Evolutionary conservation across 2,113 vertebrate genomes (phyloP).

Genomic region (Clinocottus analis): DNA sequence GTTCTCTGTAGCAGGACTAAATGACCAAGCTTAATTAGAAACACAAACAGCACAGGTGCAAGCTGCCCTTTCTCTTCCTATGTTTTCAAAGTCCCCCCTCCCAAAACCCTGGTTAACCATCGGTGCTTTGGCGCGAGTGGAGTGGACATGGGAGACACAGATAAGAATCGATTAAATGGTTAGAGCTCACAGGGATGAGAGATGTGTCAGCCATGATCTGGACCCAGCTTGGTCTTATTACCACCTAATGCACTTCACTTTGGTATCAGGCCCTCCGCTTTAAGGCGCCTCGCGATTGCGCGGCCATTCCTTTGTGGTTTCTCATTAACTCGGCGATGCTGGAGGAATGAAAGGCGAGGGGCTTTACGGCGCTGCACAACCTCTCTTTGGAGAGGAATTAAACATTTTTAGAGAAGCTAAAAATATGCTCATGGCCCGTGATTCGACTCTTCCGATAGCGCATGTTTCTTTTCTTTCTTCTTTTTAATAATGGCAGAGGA

Average conservation of each 20-base stretch:
- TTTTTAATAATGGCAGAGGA: slow-evolving; percentile 18
- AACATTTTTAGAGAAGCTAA: slow-evolving; percentile 22
- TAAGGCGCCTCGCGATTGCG: slow-evolving; percentile 46
- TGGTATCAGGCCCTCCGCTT: slow-evolving; percentile 21
- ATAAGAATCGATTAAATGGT: slow-evolving; percentile 75
- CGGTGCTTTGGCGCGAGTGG: slow-evolving; percentile 13
- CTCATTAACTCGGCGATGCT: slow-evolving; percentile 42
- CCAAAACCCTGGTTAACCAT: slow-evolving; percentile 9
- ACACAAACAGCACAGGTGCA: not conserved
- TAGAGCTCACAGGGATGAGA: slow-evolving; percentile 59
- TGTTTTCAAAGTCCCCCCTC: slow-evolving; percentile 5
- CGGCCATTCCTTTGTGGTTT: slow-evolving; percentile 56
- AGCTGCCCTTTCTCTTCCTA: not conserved
- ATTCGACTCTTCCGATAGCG: slow-evolving; percentile 1
- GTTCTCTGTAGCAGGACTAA: not conserved
- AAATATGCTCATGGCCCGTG: slow-evolving; percentile 6
- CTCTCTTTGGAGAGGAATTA: slow-evolving; percentile 37
- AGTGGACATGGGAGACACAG: slow-evolving; percentile 48
- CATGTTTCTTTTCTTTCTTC: not conserved
- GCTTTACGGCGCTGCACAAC: not conserved
- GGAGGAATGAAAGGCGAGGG: slow-evolving; percentile 45
- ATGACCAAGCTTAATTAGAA: not conserved
- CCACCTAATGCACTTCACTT: slow-evolving; percentile 63
- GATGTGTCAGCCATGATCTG: slow-evolving; percentile 67
- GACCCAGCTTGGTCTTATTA: slow-evolving; percentile 63